A percentile compares a stretch with the other conserved stretches of the same genome.
Evolutionary conservation across 2,888 invertebrate genomes (phyloP).

Genomic region (Sesia bembeciformis): DNA sequence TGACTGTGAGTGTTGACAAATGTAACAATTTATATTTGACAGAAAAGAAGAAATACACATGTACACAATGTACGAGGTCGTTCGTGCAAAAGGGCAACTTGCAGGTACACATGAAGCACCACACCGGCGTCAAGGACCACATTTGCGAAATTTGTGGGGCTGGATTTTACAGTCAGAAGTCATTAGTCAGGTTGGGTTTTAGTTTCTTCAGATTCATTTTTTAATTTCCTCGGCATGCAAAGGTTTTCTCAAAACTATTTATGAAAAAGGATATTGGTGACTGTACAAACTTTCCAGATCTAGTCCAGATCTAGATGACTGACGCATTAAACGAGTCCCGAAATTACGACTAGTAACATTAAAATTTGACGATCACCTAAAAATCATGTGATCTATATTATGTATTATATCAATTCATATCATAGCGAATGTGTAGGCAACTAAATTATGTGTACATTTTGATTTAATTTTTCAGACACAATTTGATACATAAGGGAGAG

Average conservation of each 20-base stretch:
- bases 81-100: conserved; percentile 63
- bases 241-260: no score
- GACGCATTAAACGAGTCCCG: no score
- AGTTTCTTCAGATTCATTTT: no score
- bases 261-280: no score
- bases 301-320: no score
- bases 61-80: conserved; percentile 55
- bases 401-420: no score
- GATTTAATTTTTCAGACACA: conserved; percentile 48
- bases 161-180: conserved; percentile 65
- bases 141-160: conserved; percentile 70
- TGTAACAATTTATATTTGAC: conserved; percentile 12
- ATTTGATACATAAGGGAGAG: conserved; percentile 66
- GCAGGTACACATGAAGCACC: conserved; percentile 54
- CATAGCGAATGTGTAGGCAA: no score
- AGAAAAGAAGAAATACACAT: conserved; percentile 67
- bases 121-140: conserved; percentile 62
- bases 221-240: no score
- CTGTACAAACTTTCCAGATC: no score
- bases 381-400: no score
- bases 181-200: conserved; percentile 43
- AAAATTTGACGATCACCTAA: no score
- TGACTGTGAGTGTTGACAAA: background rate
- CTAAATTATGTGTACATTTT: background rate
- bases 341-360: no score